phyloP scores from a whole-genome alignment of 1,140 invertebrate genomes.

The Mycetomoellerius zeteki region DNA sequence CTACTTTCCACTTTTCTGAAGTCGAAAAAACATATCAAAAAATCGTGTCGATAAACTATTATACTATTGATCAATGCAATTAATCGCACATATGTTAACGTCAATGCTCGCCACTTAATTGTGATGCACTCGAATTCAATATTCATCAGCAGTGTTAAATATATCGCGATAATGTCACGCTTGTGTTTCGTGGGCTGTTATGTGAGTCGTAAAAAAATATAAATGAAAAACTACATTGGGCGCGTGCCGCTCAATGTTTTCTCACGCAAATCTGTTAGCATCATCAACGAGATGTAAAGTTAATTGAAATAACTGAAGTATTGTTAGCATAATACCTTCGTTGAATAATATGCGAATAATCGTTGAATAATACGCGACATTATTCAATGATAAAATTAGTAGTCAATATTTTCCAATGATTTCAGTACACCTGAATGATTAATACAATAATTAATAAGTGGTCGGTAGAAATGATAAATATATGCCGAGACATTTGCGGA shows the following conservation, averaged over 20 bases:
- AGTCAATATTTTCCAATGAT: constrained; percentile 7
- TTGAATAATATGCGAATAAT: too few species aligned
- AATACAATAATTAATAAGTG: constrained; percentile 39
- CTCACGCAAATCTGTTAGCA: not conserved
- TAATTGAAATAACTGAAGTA: constrained; percentile 20
- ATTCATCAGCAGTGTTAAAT: constrained; percentile 17
- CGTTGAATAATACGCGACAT: not conserved
- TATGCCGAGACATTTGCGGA: constrained; percentile 1
- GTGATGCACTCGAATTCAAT: constrained; percentile 1
- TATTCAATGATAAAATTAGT: constrained; percentile 34
- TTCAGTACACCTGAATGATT: not conserved
- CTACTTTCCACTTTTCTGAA: not conserved
- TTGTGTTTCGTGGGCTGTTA: not conserved
- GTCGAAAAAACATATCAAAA: constrained; percentile 10
- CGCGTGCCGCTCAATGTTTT: constrained; percentile 2
- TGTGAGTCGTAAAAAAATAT: constrained; percentile 20
- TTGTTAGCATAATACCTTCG: not conserved
- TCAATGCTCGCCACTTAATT: not conserved
- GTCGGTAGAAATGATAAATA: not conserved
- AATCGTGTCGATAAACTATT: constrained; percentile 18
- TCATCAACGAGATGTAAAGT: constrained; percentile 32
- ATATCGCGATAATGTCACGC: not conserved
- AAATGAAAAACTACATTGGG: not conserved
- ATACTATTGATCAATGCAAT: not conserved
- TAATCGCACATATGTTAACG: constrained; percentile 8